A percentile compares a stretch with the other conserved stretches of the same genome.
These are phyloP conservation scores for Drosophila limbata DNA, from an alignment of 2,888 invertebrate species.

Conservation along the genomic window DNA sequence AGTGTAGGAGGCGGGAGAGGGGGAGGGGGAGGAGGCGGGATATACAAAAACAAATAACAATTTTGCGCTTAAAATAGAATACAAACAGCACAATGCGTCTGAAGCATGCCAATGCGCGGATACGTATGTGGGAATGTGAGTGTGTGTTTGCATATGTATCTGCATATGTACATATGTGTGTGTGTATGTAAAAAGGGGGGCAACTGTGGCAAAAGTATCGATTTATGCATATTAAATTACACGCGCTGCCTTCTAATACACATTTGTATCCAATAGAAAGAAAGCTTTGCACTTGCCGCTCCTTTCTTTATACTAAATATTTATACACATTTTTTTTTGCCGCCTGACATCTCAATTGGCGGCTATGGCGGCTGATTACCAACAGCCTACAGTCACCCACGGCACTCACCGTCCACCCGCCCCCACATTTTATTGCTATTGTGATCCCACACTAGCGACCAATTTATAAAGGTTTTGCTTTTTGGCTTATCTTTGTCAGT, in stretches of 20 bases:
- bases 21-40: conserved; percentile 19
- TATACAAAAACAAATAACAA: conserved; percentile 78
- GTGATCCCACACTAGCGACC: conserved; percentile 71
- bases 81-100: conserved; percentile 64
- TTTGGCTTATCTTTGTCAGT: conserved; percentile 64
- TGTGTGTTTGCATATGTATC: not conserved
- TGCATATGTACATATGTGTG: not conserved
- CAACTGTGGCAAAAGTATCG: conserved; percentile 66
- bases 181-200: conserved; percentile 1
- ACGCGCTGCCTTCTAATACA: conserved; percentile 58
- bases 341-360: conserved; percentile 71
- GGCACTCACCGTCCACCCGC: not conserved
- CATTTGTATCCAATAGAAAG: conserved; percentile 33
- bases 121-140: conserved; percentile 1
- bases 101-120: conserved; percentile 47
- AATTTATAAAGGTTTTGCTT: conserved; percentile 78
- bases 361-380: conserved; percentile 49
- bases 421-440: conserved; percentile 64
- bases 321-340: conserved; percentile 63
- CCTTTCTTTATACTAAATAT: conserved; percentile 52
- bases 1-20: too few species aligned
- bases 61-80: conserved; percentile 77
- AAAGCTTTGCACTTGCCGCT: conserved; percentile 30
- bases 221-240: conserved; percentile 83
- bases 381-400: conserved; percentile 11